A percentile compares a stretch with the other conserved stretches of the same genome.
These are phyloP conservation scores for Agrotis exclamationis DNA, from an alignment of 2,888 invertebrate genomes.

Conservation along the genomic window DNA sequence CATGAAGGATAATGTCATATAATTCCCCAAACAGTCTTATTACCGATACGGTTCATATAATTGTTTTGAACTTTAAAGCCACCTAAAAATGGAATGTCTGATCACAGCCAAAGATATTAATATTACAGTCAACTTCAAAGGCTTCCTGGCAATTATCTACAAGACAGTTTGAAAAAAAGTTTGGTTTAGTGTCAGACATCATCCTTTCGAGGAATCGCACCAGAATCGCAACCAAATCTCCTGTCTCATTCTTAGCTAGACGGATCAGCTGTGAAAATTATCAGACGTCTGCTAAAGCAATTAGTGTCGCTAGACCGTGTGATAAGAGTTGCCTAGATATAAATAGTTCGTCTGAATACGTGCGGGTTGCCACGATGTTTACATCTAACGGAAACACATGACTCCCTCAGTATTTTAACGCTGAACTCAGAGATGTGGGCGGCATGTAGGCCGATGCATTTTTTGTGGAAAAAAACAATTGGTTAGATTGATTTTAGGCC, in stretches of 20 bases:
- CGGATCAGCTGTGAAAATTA: conserved; percentile 11
- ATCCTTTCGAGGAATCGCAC: not conserved
- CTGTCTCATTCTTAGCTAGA: not conserved
- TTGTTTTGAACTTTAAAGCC: not conserved
- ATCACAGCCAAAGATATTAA: conserved; percentile 22
- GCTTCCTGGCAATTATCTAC: not conserved
- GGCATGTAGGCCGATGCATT: conserved; percentile 10
- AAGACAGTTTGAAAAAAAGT: not conserved
- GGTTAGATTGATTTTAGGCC: not conserved
- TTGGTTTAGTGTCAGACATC: not conserved
- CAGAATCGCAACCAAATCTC: not conserved
- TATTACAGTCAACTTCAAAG: conserved; percentile 11
- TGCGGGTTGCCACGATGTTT: conserved; percentile 34
- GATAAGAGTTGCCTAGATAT: conserved; percentile 28
- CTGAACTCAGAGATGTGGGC: conserved; percentile 11
- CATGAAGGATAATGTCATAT: not conserved
- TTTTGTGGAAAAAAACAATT: not conserved
- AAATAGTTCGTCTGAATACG: conserved; percentile 43
- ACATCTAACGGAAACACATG: conserved; percentile 30
- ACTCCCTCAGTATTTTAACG: conserved; percentile 42
- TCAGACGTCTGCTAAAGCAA: conserved; percentile 1
- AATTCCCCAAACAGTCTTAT: not conserved
- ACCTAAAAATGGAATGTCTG: conserved; percentile 19
- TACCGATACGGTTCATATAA: not conserved
- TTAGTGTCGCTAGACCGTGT: conserved; percentile 27